phyloP scores from a whole-genome alignment of 2,797 vertebrate genomes.

The Lagocephalus sceleratus region DNA sequence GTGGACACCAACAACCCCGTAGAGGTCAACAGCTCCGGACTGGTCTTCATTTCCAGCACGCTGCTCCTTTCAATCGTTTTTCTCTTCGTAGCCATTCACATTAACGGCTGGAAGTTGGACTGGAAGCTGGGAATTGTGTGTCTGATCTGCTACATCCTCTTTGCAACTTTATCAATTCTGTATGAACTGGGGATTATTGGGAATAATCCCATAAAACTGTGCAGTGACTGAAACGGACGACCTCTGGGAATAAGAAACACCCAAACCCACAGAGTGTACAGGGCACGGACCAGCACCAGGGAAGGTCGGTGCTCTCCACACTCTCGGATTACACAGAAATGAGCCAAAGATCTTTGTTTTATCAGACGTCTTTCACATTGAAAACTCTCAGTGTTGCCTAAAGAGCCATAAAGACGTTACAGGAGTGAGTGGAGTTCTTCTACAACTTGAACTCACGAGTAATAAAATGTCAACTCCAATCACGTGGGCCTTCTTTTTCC shows the following conservation, averaged over 20 bases:
- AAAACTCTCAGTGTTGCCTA: not conserved
- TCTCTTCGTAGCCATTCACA: slow-evolving; percentile 84
- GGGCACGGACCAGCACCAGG: not conserved
- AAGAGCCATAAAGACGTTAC: not conserved
- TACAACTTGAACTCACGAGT: slow-evolving; percentile 14
- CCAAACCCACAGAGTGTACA: not conserved
- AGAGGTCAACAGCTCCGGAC: slow-evolving; percentile 88
- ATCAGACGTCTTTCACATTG: not conserved
- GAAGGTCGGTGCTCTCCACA: slow-evolving; percentile 16
- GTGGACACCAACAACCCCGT: slow-evolving; percentile 81
- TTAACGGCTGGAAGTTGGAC: slow-evolving; percentile 93
- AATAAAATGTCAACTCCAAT: slow-evolving; percentile 49
- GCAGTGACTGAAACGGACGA: slow-evolving; percentile 72
- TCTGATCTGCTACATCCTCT: slow-evolving; percentile 85
- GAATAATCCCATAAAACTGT: slow-evolving; percentile 82
- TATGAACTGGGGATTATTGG: slow-evolving; percentile 96
- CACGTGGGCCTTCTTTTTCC: slow-evolving; percentile 8
- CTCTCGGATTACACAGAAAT: not conserved
- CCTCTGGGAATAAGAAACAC: not conserved
- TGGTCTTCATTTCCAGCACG: slow-evolving; percentile 85
- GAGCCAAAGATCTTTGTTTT: slow-evolving; percentile 21
- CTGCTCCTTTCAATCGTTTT: slow-evolving; percentile 89
- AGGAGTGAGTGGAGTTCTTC: slow-evolving; percentile 3
- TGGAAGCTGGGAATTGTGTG: slow-evolving; percentile 86
- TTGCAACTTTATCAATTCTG: slow-evolving; percentile 86